phyloP scores from a whole-genome alignment of 2,113 vertebrate genomes.

The Scophthalmus maximus region DNA sequence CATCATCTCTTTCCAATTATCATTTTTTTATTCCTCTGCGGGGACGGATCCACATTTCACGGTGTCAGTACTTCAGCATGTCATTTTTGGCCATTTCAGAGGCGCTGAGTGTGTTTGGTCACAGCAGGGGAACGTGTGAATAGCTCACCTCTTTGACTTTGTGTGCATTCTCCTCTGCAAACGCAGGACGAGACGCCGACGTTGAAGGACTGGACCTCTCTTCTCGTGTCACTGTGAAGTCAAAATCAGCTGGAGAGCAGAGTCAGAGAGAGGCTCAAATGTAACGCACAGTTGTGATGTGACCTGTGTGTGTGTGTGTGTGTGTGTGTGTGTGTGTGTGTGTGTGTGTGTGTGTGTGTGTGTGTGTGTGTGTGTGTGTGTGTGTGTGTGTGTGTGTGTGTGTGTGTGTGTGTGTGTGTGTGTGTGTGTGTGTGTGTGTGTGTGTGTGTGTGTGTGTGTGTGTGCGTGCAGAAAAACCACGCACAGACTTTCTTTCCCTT shows the following conservation, averaged over 20 bases:
- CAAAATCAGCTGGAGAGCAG: slow-evolving; percentile 13
- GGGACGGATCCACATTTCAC: too few species aligned
- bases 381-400: too few species aligned
- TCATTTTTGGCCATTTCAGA: slow-evolving; percentile 5
- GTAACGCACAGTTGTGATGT: neutral
- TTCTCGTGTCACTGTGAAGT: slow-evolving; percentile 12
- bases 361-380: neutral
- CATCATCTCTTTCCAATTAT: too few species aligned
- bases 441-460: too few species aligned
- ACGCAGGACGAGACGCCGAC: neutral
- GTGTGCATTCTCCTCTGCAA: slow-evolving; percentile 19
- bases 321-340: neutral
- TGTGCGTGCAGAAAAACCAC: slow-evolving; percentile 3
- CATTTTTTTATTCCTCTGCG: too few species aligned
- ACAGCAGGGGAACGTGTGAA: slow-evolving; percentile 20
- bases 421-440: too few species aligned
- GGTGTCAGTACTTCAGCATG: too few species aligned
- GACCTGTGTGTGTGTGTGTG: slow-evolving; percentile 4
- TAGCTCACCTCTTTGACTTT: slow-evolving; percentile 13
- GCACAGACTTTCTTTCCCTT: slow-evolving; percentile 15
- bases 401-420: slow-evolving; percentile 1
- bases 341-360: too few species aligned
- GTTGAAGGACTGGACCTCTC: neutral
- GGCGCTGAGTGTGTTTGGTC: slow-evolving; percentile 28
- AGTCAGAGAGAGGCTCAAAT: slow-evolving; percentile 13